A percentile compares a stretch with the other conserved stretches of the same genome.
Conservation (phyloP, 2,797 vertebrate species). For the Poecilia picta region DNA sequence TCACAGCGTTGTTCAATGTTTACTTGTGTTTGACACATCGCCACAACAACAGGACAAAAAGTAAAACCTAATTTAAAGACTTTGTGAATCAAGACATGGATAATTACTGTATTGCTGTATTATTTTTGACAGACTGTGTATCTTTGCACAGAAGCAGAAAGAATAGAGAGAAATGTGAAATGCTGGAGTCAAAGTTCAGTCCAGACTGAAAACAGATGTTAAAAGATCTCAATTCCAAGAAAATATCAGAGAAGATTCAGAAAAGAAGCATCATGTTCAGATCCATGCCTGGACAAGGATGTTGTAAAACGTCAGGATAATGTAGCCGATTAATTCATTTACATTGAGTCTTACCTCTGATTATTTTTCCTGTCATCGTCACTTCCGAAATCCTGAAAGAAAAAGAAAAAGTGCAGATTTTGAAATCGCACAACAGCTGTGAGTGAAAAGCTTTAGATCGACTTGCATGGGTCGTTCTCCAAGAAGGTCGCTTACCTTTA, state of each 20-base stretch:
- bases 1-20: neutral
- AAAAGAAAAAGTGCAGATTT: constrained; percentile 14
- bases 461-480: neutral
- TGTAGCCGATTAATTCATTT: neutral
- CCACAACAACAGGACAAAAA: neutral
- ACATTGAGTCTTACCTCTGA: constrained; percentile 84
- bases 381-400: constrained; percentile 89
- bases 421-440: neutral
- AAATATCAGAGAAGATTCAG: neutral
- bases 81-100: neutral
- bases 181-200: neutral
- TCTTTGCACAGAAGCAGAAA: neutral
- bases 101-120: neutral
- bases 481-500: neutral
- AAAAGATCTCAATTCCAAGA: neutral
- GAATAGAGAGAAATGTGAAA: neutral
- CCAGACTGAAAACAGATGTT: neutral
- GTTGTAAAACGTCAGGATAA: neutral
- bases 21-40: no score
- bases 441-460: neutral
- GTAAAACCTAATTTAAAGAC: neutral
- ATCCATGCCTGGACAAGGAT: neutral
- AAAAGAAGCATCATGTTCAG: neutral
- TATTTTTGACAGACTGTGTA: neutral
- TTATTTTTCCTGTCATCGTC: constrained; percentile 93